Conservation (phyloP, 2,113 vertebrate species). For the Craseonycteris thonglongyai region DNA sequence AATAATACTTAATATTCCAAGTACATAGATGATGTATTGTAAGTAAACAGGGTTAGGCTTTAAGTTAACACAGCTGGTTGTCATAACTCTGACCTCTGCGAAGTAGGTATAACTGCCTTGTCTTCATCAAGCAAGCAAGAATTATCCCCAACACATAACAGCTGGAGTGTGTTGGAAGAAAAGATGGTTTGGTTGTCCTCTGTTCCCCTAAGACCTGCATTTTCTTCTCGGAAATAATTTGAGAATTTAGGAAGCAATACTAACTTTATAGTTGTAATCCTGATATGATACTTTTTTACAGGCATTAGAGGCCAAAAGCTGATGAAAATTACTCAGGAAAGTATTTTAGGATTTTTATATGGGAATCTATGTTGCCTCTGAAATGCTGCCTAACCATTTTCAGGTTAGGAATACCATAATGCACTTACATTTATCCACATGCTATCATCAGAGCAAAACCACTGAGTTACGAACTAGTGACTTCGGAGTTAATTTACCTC, state of each 20-base stretch:
- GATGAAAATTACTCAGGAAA: not conserved
- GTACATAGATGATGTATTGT: not conserved
- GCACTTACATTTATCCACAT: not conserved
- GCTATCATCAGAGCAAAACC: not conserved
- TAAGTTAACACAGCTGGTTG: not conserved
- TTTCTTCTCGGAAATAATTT: conserved; percentile 30
- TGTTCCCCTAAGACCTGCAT: not conserved
- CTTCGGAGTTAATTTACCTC: not conserved
- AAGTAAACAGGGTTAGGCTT: conserved; percentile 21
- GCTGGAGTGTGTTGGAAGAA: not conserved
- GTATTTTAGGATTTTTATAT: not conserved
- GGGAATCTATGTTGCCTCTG: not conserved
- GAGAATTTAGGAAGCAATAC: not conserved
- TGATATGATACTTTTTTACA: not conserved
- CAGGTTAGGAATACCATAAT: not conserved
- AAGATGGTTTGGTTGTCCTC: not conserved
- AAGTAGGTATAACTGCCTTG: not conserved
- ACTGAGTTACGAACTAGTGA: not conserved
- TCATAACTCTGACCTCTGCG: conserved; percentile 26
- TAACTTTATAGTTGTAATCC: not conserved
- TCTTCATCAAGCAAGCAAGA: not conserved
- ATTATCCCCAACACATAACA: not conserved
- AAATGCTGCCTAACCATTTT: not conserved
- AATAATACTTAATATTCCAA: not conserved
- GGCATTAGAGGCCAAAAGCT: not conserved